phyloP scores from a whole-genome alignment of 2,888 invertebrate genomes.

The Endotricha flammealis region DNA sequence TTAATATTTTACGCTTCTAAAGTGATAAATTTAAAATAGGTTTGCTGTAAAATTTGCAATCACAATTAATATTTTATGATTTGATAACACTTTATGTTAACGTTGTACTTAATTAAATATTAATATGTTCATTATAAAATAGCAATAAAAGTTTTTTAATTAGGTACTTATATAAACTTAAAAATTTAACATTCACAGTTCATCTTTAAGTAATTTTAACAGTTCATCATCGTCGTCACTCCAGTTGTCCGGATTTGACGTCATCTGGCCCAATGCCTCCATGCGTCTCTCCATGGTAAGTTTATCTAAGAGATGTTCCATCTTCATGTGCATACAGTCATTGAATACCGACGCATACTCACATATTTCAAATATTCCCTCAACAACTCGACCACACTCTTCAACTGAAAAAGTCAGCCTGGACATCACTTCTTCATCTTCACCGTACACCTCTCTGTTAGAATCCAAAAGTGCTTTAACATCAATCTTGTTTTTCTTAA shows the following conservation, averaged over 20 bases:
- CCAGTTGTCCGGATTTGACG: conserved; percentile 53
- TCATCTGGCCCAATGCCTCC: conserved; percentile 63
- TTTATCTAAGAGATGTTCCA: conserved; percentile 67
- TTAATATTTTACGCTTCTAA: too few species aligned
- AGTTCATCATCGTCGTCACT: conserved; percentile 58
- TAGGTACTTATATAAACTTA: too few species aligned
- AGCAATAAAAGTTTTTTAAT: too few species aligned
- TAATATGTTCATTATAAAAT: too few species aligned
- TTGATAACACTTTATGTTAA: too few species aligned
- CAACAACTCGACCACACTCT: conserved; percentile 46
- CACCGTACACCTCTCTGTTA: conserved; percentile 53
- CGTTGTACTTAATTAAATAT: too few species aligned
- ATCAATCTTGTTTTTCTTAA: conserved; percentile 54
- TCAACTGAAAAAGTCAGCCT: conserved; percentile 46
- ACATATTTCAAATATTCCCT: conserved; percentile 61
- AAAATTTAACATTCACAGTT: conserved; percentile 47
- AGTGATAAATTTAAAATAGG: too few species aligned
- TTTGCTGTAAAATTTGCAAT: too few species aligned
- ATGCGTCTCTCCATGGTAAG: conserved; percentile 62
- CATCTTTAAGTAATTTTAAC: conserved; percentile 56
- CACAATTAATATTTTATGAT: too few species aligned
- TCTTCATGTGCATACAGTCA: conserved; percentile 70
- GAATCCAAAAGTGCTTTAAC: conserved; percentile 45
- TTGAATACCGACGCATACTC: conserved; percentile 67
- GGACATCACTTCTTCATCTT: conserved; percentile 57